Evolutionary conservation across 2,113 vertebrate species (phyloP).

Genomic region (Myrmophylax atrothorax): DNA sequence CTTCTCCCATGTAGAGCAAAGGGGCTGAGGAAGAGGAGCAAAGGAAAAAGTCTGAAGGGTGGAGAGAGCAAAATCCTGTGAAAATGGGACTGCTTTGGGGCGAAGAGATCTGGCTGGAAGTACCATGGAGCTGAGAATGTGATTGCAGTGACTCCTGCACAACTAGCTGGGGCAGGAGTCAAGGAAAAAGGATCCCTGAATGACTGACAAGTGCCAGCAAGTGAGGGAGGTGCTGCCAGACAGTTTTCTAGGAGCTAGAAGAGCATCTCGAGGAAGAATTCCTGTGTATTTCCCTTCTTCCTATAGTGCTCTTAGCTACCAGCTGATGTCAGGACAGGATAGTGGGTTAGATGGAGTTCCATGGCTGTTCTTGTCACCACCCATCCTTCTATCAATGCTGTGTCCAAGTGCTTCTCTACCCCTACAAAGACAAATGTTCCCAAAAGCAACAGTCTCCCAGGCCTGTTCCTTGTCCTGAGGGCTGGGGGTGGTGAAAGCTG

Average conservation of each 20-base stretch:
- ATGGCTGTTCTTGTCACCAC: neutral
- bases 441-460: neutral
- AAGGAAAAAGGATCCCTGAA: neutral
- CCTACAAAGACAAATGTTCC: neutral
- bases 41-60: neutral
- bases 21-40: neutral
- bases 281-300: accelerated
- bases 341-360: neutral
- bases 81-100: neutral
- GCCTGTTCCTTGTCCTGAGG: neutral
- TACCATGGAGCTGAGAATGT: neutral
- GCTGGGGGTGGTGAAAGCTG: neutral
- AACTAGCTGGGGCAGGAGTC: neutral
- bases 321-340: neutral
- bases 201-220: neutral
- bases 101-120: neutral
- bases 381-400: accelerated
- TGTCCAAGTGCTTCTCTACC: neutral
- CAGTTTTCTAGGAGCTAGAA: neutral
- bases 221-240: neutral
- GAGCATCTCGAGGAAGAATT: neutral
- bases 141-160: neutral
- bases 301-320: neutral
- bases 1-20: neutral
- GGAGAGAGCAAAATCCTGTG: neutral